Evolutionary conservation across 2,797 vertebrate species (phyloP).

Genomic region (Bucorvus abyssinicus): DNA sequence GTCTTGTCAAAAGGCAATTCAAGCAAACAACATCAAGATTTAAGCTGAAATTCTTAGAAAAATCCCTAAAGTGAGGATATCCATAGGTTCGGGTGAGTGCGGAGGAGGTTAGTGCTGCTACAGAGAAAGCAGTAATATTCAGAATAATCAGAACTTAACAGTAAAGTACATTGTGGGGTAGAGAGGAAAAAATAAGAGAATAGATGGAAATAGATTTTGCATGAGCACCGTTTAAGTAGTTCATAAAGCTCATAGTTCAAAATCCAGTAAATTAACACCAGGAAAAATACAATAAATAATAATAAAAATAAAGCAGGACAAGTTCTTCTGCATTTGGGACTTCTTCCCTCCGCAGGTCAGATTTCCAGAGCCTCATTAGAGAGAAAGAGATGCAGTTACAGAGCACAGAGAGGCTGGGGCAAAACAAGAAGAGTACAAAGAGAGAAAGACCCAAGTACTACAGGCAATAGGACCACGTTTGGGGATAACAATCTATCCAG

Average conservation of each 20-base stretch:
- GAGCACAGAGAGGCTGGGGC: neutral
- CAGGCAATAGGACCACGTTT: neutral
- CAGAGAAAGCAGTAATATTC: neutral
- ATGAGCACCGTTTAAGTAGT: neutral
- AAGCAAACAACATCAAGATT: neutral
- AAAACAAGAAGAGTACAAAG: neutral
- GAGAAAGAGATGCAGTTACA: neutral
- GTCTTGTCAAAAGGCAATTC: neutral
- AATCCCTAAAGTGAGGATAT: conserved; percentile 1
- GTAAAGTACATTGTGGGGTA: neutral
- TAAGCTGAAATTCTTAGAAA: neutral
- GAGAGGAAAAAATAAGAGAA: neutral
- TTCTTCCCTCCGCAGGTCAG: neutral
- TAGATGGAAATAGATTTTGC: neutral
- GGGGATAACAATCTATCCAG: neutral
- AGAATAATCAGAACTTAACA: neutral
- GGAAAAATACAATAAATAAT: neutral
- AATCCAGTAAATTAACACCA: neutral
- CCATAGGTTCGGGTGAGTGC: neutral
- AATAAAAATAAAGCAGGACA: neutral
- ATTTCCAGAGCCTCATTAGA: neutral
- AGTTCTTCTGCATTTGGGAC: neutral
- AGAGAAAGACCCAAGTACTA: neutral
- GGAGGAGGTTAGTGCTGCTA: neutral
- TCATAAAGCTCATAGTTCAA: neutral